phyloP scores from a whole-genome alignment of 2,797 vertebrate genomes.

The Cuniculus paca region DNA sequence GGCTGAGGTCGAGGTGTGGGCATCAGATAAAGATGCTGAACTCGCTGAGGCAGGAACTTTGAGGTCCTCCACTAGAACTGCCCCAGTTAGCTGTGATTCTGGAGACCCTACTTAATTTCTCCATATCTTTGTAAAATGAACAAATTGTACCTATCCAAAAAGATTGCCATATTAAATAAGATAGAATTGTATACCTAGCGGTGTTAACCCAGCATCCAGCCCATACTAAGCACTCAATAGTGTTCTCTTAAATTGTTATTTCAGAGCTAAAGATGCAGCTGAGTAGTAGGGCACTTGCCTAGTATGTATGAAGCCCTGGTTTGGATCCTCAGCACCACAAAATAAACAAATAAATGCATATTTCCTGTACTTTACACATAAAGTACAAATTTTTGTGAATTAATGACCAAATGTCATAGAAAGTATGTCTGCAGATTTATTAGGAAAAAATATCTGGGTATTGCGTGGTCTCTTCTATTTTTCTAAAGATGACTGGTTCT shows the following conservation, averaged over 20 bases:
- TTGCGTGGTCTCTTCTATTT: constrained; percentile 40
- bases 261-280: background rate
- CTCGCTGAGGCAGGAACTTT: background rate
- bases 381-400: constrained; percentile 30
- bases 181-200: background rate
- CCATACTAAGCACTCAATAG: background rate
- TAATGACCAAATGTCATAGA: constrained; percentile 8
- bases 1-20: background rate
- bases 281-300: background rate
- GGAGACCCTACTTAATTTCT: background rate
- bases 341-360: background rate
- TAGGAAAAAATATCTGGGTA: background rate
- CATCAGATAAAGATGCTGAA: background rate
- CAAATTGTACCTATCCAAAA: background rate
- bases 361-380: background rate
- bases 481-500: background rate
- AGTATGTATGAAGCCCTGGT: background rate
- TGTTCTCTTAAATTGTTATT: constrained; percentile 49
- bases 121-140: constrained; percentile 37
- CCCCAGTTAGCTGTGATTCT: constrained; percentile 46
- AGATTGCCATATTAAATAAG: background rate
- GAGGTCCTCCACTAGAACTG: background rate
- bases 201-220: background rate
- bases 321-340: background rate
- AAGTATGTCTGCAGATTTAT: constrained; percentile 23